These are phyloP conservation scores for Pantala flavescens DNA, from an alignment of 1,140 invertebrate species.

Conservation along the genomic window DNA sequence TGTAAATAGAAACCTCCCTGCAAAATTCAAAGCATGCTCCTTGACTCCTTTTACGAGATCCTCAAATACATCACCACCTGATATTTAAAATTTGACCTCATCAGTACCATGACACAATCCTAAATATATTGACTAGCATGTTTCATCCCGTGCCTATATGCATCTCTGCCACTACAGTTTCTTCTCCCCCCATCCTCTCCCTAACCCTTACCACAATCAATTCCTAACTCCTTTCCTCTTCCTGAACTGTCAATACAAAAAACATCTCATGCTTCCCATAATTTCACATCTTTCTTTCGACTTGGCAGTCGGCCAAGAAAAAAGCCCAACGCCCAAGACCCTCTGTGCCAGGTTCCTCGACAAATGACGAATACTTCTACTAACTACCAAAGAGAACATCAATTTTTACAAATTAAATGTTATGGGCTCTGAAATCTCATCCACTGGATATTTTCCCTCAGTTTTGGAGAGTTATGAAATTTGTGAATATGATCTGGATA, in stretches of 20 bases:
- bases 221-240: not conserved
- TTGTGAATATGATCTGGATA: too few relatives aligned
- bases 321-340: not conserved
- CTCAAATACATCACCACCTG: not conserved
- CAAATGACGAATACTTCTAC: conserved; percentile 6
- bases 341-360: not conserved
- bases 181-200: not conserved
- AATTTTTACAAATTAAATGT: too few relatives aligned
- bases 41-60: not conserved
- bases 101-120: not conserved
- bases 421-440: too few relatives aligned
- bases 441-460: too few relatives aligned
- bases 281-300: not conserved
- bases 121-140: not conserved
- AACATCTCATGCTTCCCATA: not conserved
- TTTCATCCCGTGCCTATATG: not conserved
- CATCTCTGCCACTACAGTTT: conserved; percentile 8
- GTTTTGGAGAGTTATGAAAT: too few relatives aligned
- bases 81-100: not conserved
- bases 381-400: not conserved
- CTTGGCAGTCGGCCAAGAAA: not conserved
- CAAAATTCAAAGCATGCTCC: not conserved
- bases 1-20: not conserved
- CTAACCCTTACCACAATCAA: not conserved
- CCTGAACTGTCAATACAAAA: not conserved